phyloP scores from a whole-genome alignment of 2,888 invertebrate genomes.

The Dryocosmus kuriphilus region DNA sequence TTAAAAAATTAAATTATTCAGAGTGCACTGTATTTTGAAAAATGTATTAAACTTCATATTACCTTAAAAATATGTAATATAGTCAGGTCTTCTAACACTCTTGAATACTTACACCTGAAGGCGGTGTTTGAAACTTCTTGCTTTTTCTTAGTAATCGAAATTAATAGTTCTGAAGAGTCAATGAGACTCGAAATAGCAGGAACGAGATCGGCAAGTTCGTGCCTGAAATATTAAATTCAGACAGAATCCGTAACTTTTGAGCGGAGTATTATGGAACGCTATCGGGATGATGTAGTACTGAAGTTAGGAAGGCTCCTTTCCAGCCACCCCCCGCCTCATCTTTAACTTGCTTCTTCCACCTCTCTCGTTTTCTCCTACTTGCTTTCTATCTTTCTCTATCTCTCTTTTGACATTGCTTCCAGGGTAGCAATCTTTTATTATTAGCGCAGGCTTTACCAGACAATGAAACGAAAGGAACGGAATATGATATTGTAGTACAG shows the following conservation, averaged over 20 bases:
- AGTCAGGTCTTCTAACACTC: background rate
- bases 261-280: conserved; percentile 70
- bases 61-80: background rate
- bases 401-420: conserved; percentile 70
- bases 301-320: conserved; percentile 69
- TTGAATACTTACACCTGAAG: background rate
- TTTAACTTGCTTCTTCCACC: conserved; percentile 42
- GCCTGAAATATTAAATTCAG: conserved; percentile 76
- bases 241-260: conserved; percentile 75
- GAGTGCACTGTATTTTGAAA: background rate
- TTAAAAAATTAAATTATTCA: too few species aligned
- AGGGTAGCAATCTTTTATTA: conserved; percentile 78
- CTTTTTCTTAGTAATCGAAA: conserved; percentile 27
- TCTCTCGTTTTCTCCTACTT: conserved; percentile 46
- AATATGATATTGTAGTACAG: conserved; percentile 77
- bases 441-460: conserved; percentile 78
- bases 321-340: conserved; percentile 54
- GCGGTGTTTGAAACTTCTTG: background rate
- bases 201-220: conserved; percentile 54
- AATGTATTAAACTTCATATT: background rate
- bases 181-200: conserved; percentile 38
- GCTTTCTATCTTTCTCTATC: conserved; percentile 51
- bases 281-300: conserved; percentile 75
- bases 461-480: conserved; percentile 78
- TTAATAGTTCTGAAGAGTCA: conserved; percentile 30